phyloP scores from a whole-genome alignment of 2,888 invertebrate species.

The Xanthorhoe spadicearia region DNA sequence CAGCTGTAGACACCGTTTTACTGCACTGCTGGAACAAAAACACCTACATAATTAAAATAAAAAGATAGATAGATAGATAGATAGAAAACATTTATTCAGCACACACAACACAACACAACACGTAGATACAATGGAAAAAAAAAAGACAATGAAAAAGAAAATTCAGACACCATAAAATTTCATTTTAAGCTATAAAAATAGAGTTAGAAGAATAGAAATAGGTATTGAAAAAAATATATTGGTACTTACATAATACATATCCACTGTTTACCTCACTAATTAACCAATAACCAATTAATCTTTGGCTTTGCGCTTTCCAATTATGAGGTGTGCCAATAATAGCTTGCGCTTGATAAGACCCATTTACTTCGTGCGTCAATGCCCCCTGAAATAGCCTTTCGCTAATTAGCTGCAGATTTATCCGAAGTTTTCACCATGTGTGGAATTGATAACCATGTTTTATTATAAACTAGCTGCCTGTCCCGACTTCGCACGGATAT shows the following conservation, averaged over 20 bases:
- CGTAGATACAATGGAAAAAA: no score
- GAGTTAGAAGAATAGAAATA: not conserved
- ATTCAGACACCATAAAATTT: no score
- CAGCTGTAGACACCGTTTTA: no score
- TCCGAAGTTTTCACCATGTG: conserved; percentile 30
- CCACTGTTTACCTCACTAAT: not conserved
- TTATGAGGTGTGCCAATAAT: conserved; percentile 21
- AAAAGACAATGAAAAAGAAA: no score
- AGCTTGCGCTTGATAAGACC: conserved; percentile 30
- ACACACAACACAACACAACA: no score
- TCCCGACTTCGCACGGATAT: not conserved
- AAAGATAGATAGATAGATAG: no score
- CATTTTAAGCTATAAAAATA: no score
- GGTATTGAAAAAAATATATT: not conserved
- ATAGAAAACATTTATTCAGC: no score
- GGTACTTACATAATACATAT: not conserved
- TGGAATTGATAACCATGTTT: conserved; percentile 16
- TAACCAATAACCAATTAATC: not conserved
- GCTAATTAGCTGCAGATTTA: conserved; percentile 48
- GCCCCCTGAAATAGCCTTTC: conserved; percentile 47
- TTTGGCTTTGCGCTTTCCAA: conserved; percentile 4
- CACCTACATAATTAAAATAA: no score
- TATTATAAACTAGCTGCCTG: not conserved
- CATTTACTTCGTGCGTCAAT: conserved; percentile 56
- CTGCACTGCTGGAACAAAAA: no score